Conservation (phyloP, 1,140 invertebrate species). For the Megathymus violae region DNA sequence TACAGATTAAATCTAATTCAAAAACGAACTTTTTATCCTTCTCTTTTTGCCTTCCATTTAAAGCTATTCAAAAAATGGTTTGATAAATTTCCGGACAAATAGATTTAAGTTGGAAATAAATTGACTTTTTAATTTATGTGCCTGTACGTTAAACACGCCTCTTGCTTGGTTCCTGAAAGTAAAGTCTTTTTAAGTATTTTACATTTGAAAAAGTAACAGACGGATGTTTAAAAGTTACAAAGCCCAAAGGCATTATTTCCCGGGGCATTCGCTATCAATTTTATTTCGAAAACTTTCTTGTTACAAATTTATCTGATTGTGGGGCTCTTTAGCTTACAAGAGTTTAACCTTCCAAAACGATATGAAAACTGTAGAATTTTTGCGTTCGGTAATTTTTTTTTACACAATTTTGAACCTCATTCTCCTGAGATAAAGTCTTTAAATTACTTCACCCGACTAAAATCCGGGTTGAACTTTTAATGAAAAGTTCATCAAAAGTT, state of each 20-base stretch:
- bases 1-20: too few relatives aligned
- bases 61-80: too few relatives aligned
- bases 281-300: conserved; percentile 56
- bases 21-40: too few relatives aligned
- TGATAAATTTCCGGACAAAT: too few relatives aligned
- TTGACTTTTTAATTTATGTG: too few relatives aligned
- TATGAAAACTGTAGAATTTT: conserved; percentile 43
- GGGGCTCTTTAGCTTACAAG: conserved; percentile 49
- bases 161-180: neutral
- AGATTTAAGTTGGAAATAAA: too few relatives aligned
- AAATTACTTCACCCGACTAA: conserved; percentile 10
- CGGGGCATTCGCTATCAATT: conserved; percentile 53
- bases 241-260: conserved; percentile 36
- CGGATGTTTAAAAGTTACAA: conserved; percentile 34
- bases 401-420: conserved; percentile 40
- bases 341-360: conserved; percentile 49
- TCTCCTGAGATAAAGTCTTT: conserved; percentile 6
- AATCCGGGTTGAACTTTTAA: conserved; percentile 19
- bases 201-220: conserved; percentile 32
- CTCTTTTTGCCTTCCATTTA: too few relatives aligned
- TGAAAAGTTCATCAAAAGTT: conserved; percentile 23
- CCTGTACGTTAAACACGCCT: too few relatives aligned
- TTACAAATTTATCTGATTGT: conserved; percentile 66
- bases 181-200: conserved; percentile 8
- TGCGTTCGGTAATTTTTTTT: conserved; percentile 41